Evolutionary conservation across 1,140 invertebrate species (phyloP).

Genomic region (Formica selysi): DNA sequence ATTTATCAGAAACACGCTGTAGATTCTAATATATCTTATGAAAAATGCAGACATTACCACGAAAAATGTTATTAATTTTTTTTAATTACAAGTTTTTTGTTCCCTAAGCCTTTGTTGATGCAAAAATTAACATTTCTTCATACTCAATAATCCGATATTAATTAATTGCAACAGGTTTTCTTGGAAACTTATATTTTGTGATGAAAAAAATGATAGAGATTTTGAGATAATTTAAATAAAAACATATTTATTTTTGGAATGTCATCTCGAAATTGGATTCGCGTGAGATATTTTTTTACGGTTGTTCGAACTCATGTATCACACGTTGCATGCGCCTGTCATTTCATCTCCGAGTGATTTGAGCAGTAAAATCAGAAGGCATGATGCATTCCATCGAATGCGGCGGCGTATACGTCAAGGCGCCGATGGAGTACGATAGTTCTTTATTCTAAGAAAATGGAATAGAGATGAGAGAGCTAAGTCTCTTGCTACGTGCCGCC

Average conservation of each 20-base stretch:
- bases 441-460: constrained; percentile 54
- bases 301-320: constrained; percentile 21
- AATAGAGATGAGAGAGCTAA: constrained; percentile 44
- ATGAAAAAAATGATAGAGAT: background rate
- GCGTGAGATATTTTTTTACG: constrained; percentile 9
- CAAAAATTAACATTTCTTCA: background rate
- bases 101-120: background rate
- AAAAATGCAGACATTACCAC: background rate
- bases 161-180: background rate
- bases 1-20: background rate
- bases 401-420: background rate
- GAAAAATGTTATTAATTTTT: background rate
- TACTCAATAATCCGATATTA: background rate
- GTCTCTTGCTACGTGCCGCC: constrained; percentile 1
- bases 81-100: background rate
- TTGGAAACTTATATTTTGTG: background rate
- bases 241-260: constrained; percentile 36
- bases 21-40: background rate
- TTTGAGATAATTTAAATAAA: no score
- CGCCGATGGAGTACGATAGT: background rate
- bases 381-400: background rate
- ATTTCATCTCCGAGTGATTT: constrained; percentile 14
- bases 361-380: constrained; percentile 36
- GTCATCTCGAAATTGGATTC: background rate
- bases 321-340: background rate